These are phyloP conservation scores for Ellobius talpinus DNA, from an alignment of 2,113 vertebrate genomes.

Conservation along the genomic window DNA sequence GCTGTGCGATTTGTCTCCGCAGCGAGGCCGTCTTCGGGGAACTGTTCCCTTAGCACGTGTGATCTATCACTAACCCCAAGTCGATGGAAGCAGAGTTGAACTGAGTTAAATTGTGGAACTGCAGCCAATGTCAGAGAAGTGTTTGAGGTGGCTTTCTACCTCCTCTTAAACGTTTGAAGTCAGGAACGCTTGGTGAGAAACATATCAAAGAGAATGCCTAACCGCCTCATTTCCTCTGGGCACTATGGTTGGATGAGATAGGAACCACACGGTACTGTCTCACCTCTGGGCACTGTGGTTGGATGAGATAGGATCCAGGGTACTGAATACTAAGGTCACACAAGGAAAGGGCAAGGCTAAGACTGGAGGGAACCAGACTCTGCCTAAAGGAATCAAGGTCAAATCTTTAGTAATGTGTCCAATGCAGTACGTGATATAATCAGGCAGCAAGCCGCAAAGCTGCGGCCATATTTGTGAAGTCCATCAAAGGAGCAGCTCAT, in stretches of 20 bases:
- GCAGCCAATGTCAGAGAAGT: not conserved
- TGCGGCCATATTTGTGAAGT: constrained; percentile 72
- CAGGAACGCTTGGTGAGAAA: not conserved
- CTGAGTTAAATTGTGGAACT: not conserved
- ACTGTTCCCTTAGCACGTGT: not conserved
- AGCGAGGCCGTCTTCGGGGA: not conserved
- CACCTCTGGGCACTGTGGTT: not conserved
- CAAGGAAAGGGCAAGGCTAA: constrained; percentile 15
- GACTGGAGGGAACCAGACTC: constrained; percentile 42
- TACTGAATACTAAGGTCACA: constrained; percentile 46
- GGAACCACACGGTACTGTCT: too few relatives aligned
- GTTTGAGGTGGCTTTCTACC: not conserved
- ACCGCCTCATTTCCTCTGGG: not conserved
- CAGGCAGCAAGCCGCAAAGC: constrained; percentile 45
- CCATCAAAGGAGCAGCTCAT: constrained; percentile 72
- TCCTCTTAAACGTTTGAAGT: not conserved
- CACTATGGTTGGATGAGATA: not conserved
- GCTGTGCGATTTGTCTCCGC: not conserved
- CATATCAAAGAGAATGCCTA: not conserved
- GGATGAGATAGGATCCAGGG: constrained; percentile 14
- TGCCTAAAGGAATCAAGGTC: constrained; percentile 37
- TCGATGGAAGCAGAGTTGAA: not conserved
- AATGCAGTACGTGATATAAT: not conserved
- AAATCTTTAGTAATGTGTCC: constrained; percentile 57
- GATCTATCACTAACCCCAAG: not conserved